phyloP scores from a whole-genome alignment of 1,140 invertebrate species.

The Cryptotermes secundus region DNA sequence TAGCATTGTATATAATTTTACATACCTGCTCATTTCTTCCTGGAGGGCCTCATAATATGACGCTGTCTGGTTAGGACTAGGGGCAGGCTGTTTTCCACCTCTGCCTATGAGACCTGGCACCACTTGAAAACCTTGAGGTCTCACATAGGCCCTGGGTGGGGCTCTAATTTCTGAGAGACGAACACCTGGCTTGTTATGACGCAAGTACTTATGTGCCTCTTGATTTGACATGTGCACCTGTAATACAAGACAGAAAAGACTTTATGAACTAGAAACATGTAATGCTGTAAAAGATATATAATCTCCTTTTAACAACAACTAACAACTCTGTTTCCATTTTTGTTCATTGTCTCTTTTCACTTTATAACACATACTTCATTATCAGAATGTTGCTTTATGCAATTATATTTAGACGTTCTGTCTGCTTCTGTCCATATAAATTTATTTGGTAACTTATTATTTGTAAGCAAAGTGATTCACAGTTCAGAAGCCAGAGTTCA shows the following conservation, averaged over 20 bases:
- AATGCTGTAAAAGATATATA: too few species aligned
- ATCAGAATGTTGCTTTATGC: too few species aligned
- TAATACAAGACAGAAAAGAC: background rate
- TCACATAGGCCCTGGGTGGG: conserved; percentile 56
- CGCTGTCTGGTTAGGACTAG: conserved; percentile 23
- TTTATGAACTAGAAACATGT: too few species aligned
- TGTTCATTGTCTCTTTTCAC: too few species aligned
- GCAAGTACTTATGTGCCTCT: conserved; percentile 65
- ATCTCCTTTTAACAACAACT: too few species aligned
- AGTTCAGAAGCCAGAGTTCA: too few species aligned
- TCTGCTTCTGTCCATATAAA: too few species aligned
- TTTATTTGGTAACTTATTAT: too few species aligned
- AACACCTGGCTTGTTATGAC: conserved; percentile 62
- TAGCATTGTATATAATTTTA: conserved; percentile 24
- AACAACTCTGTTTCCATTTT: too few species aligned
- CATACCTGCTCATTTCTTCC: conserved; percentile 57
- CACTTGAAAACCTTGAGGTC: conserved; percentile 57
- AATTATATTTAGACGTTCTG: too few species aligned
- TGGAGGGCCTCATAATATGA: conserved; percentile 52
- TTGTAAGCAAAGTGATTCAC: too few species aligned
- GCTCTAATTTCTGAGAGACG: conserved; percentile 55
- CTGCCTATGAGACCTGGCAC: conserved; percentile 24
- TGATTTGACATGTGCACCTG: conserved; percentile 69
- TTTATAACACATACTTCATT: too few species aligned
- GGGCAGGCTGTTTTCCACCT: background rate